Conservation (phyloP, 2,797 vertebrate species). For the Bradypus variegatus region DNA sequence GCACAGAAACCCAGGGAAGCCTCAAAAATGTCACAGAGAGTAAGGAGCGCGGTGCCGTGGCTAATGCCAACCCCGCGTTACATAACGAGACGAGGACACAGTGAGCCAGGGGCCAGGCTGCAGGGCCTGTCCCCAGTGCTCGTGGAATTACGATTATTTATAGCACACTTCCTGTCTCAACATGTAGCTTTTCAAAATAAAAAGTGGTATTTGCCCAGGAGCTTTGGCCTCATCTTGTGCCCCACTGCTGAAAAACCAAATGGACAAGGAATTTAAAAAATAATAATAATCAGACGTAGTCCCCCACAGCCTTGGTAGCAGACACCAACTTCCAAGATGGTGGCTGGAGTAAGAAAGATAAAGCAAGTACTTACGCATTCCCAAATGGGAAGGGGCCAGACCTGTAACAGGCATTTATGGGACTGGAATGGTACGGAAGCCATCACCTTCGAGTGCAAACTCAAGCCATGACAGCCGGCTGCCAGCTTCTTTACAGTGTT, state of each 20-base stretch:
- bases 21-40: slow-evolving; percentile 59
- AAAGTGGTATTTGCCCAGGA: neutral
- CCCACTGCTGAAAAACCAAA: neutral
- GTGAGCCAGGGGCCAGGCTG: neutral
- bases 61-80: slow-evolving; percentile 26
- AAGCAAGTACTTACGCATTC: neutral
- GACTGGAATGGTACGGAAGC: slow-evolving; percentile 50
- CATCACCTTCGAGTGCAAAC: slow-evolving; percentile 50
- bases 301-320: neutral
- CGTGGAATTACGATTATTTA: neutral
- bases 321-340: slow-evolving; percentile 56
- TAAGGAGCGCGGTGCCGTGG: slow-evolving; percentile 28
- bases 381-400: slow-evolving; percentile 39
- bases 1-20: slow-evolving; percentile 41
- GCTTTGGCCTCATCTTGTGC: neutral
- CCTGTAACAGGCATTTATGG: slow-evolving; percentile 53
- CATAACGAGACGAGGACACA: neutral
- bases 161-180: slow-evolving; percentile 16
- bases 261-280: neutral
- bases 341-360: slow-evolving; percentile 43
- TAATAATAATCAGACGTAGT: neutral
- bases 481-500: slow-evolving; percentile 49
- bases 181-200: slow-evolving; percentile 38
- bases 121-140: neutral
- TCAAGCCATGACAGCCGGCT: slow-evolving; percentile 19